These are phyloP conservation scores for Miichthys miiuy DNA, from an alignment of 2,797 vertebrate genomes.

Conservation along the genomic window DNA sequence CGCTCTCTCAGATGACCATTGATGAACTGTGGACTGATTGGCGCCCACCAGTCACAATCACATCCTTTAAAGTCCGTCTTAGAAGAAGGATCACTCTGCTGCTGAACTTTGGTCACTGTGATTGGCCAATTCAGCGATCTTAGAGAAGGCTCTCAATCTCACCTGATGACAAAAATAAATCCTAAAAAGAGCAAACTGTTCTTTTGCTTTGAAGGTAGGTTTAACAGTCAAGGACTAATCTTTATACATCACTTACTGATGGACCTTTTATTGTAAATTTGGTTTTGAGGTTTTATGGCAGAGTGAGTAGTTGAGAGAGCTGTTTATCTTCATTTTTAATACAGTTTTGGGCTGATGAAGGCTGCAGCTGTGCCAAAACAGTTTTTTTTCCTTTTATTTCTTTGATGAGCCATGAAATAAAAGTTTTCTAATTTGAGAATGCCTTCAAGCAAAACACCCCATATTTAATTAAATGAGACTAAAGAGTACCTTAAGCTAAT, in stretches of 20 bases:
- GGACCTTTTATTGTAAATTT: background rate
- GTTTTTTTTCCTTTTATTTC: background rate
- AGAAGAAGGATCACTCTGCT: conserved; percentile 1
- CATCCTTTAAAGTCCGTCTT: conserved; percentile 14
- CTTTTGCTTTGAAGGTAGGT: conserved; percentile 3
- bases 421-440: background rate
- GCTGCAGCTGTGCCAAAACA: background rate
- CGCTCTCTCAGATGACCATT: background rate
- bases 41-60: conserved; percentile 5
- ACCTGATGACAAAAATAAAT: conserved; percentile 6
- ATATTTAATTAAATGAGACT: background rate
- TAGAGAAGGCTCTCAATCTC: background rate
- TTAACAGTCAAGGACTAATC: background rate
- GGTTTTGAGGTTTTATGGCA: background rate
- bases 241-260: background rate
- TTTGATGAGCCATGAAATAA: conserved; percentile 18
- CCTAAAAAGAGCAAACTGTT: background rate
- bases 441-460: background rate
- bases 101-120: conserved; percentile 13
- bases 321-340: background rate
- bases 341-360: conserved; percentile 1
- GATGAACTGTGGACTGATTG: background rate
- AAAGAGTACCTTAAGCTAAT: conserved; percentile 22
- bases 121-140: background rate
- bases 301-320: background rate